Base-by-base conservation (phyloP, 2,888 invertebrate genomes). In the Campoletis raptor region DNA sequence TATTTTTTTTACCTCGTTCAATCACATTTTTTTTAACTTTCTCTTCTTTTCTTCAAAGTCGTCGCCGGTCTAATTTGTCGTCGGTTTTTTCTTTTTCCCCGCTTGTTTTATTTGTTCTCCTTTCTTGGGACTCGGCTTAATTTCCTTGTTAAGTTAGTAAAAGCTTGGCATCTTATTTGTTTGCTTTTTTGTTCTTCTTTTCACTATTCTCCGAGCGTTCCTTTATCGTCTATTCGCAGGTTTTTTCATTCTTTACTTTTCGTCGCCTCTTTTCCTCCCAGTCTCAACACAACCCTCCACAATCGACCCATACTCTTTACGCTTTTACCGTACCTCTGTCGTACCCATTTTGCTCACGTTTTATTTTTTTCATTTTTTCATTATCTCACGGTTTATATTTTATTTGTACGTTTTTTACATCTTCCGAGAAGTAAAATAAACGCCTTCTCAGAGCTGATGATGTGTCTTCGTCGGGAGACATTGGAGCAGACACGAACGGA, bases 181-280 rank as follows among this genome's bases (percentile, higher is more conserved):
- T 83, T 45, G 54, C 48, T 78, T 77, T 78, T 85, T 85, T 69
- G 45, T 81, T 52, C 72, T 40, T 54, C 36, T 61, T 54, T 42
- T 61, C 40, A 42, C 48, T 70, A 57, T 69, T 73, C 61, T 48
- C 70, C 54, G 30, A 64, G 12, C 84, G 69, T 70, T 79, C 76
- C 66, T 64, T 83, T 64, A 70, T 83, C 64, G 70, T 42, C 67
- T 36, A 61, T 82, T 76, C 85, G 81, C 52, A 66, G 81, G 54
- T 83, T 67, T 88, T 61, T 89, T 91, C 87, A 90, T 88, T 88
- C 84, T 84, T 69, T 73, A 73, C 86, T 86, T 82, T 88, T 87
- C 86, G 85, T 87, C 85, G 77, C 57, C 72, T 85, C 80, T 87
- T 36, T 37, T 61, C 85, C 84, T 83, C 36, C 30, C 61, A 30